These are phyloP conservation scores for Microcebus murinus DNA, from an alignment of 2,113 vertebrate genomes.

Conservation along the genomic window DNA sequence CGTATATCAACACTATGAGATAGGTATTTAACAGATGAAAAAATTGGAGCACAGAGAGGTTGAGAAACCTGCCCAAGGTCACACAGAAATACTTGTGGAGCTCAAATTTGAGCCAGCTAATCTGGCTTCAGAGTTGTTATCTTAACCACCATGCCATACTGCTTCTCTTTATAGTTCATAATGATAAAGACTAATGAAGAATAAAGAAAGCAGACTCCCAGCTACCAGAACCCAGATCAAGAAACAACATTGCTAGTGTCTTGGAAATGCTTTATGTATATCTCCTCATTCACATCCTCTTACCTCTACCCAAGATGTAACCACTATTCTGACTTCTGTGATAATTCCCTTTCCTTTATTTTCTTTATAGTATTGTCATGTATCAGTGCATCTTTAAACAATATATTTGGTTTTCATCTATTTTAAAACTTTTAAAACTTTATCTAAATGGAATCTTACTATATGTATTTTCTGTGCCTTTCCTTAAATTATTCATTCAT, in stretches of 20 bases:
- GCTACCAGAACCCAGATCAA: background rate
- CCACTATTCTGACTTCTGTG: background rate
- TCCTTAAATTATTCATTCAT: background rate
- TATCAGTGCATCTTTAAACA: background rate
- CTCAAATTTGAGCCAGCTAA: background rate
- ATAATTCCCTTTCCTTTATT: background rate
- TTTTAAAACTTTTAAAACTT: constrained; percentile 20
- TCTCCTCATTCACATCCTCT: background rate
- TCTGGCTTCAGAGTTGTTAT: background rate
- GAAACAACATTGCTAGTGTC: background rate
- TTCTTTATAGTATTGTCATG: background rate
- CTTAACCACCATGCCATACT: background rate
- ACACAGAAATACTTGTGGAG: background rate
- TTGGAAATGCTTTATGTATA: background rate
- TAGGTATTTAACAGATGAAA: background rate
- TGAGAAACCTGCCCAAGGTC: background rate
- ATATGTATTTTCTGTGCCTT: background rate
- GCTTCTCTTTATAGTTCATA: background rate
- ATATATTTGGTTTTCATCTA: background rate
- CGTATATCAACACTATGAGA: background rate
- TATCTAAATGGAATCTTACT: background rate
- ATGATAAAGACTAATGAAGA: background rate
- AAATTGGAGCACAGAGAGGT: background rate
- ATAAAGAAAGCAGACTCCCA: background rate
- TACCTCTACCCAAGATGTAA: background rate